These are phyloP conservation scores for Bufo gargarizans DNA, from an alignment of 2,113 vertebrate species.

Conservation along the genomic window DNA sequence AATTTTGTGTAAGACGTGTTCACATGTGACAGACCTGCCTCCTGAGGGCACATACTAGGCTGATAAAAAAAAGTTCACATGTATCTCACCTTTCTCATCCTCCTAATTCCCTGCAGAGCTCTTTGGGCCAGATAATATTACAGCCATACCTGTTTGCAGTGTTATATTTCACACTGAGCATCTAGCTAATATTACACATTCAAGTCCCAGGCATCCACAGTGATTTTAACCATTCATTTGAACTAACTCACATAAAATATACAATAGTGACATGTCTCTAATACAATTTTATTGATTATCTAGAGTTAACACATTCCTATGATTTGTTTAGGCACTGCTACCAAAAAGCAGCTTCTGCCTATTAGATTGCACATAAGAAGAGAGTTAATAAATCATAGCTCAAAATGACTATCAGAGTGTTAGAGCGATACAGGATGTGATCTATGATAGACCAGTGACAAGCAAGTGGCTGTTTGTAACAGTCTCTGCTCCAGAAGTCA, in stretches of 20 bases:
- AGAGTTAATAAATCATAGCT: too few relatives aligned
- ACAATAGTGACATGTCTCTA: not conserved
- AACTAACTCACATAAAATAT: not conserved
- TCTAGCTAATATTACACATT: constrained; percentile 52
- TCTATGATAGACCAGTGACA: too few relatives aligned
- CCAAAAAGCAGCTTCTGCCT: too few relatives aligned
- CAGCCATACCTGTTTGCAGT: constrained; percentile 37
- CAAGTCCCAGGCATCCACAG: not conserved
- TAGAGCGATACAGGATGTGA: too few relatives aligned
- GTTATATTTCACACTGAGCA: constrained; percentile 50
- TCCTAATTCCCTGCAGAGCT: constrained; percentile 20
- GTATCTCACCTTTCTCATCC: constrained; percentile 31
- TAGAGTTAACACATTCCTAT: not conserved
- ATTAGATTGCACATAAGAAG: too few relatives aligned
- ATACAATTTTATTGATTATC: not conserved
- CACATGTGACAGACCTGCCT: constrained; percentile 45
- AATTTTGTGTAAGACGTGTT: constrained; percentile 34
- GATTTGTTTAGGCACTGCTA: too few relatives aligned
- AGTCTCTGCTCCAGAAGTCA: too few relatives aligned
- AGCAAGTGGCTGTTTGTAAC: too few relatives aligned
- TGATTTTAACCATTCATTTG: not conserved
- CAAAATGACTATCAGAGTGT: too few relatives aligned
- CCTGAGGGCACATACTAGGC: constrained; percentile 6
- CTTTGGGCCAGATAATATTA: constrained; percentile 20
- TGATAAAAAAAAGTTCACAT: constrained; percentile 31